Conservation (phyloP, 2,888 invertebrate species). For the Corythucha ciliata region DNA sequence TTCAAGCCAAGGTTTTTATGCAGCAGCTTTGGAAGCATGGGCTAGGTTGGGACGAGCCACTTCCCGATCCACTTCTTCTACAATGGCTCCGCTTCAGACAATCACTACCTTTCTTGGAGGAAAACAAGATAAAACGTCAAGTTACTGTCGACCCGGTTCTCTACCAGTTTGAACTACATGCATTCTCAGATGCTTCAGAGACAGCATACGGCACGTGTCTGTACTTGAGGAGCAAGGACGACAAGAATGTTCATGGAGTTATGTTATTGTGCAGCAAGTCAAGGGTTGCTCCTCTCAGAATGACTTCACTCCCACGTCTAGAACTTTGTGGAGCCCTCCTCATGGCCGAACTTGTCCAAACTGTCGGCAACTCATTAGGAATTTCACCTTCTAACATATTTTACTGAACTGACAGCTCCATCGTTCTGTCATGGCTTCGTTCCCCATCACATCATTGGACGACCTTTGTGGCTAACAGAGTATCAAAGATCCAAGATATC, state of each 20-base stretch:
- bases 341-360: constrained; percentile 18
- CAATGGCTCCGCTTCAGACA: neutral
- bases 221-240: neutral
- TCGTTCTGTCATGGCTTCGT: neutral
- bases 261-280: constrained; percentile 19
- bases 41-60: constrained; percentile 33
- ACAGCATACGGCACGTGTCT: constrained; percentile 17
- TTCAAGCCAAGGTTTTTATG: constrained; percentile 32
- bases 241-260: neutral
- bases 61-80: constrained; percentile 4
- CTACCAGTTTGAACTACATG: constrained; percentile 15
- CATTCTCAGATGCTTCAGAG: constrained; percentile 28
- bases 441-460: constrained; percentile 10
- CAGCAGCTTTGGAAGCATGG: constrained; percentile 30
- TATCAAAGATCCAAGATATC: constrained; percentile 14
- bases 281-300: constrained; percentile 26
- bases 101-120: neutral
- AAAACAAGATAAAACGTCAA: neutral
- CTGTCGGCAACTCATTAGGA: neutral
- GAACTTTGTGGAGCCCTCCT: constrained; percentile 28
- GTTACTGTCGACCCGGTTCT: neutral
- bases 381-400: constrained; percentile 8
- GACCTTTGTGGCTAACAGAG: constrained; percentile 21
- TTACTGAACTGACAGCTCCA: no score
- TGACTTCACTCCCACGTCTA: constrained; percentile 23